phyloP scores from a whole-genome alignment of 2,113 vertebrate genomes.

The Sturnira hondurensis region DNA sequence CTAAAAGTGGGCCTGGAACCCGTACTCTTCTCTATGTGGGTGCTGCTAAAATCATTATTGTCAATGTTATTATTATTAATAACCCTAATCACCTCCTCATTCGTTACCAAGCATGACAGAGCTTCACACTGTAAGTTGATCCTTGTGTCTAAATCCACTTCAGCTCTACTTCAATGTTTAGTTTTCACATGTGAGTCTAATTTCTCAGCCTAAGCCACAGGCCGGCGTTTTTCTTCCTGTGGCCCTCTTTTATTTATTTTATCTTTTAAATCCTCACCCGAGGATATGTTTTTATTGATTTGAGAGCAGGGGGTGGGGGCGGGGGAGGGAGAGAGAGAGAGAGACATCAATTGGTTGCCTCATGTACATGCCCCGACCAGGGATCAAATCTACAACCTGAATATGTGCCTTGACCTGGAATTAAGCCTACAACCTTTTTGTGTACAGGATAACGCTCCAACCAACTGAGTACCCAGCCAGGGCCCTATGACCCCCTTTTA shows the following conservation, averaged over 20 bases:
- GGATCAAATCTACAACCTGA: too few relatives aligned
- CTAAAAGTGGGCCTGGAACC: background rate
- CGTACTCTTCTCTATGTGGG: background rate
- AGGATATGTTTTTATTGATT: too few relatives aligned
- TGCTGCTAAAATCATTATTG: background rate
- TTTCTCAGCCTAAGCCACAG: background rate
- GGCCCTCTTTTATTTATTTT: background rate
- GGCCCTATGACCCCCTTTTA: background rate
- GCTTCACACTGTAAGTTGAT: fast-evolving
- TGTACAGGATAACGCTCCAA: too few relatives aligned
- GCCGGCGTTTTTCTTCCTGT: background rate
- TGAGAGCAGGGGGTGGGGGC: too few relatives aligned
- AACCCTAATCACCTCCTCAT: background rate
- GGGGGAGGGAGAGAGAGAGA: too few relatives aligned
- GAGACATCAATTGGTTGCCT: too few relatives aligned
- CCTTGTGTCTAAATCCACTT: background rate
- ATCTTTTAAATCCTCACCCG: background rate
- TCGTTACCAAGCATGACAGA: background rate
- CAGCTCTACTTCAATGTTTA: background rate
- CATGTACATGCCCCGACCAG: too few relatives aligned
- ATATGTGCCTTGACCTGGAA: too few relatives aligned
- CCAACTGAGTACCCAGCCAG: too few relatives aligned
- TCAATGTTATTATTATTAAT: background rate
- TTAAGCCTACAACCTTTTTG: too few relatives aligned
- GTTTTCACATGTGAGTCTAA: background rate